These are phyloP conservation scores for Drosophila auraria DNA, from an alignment of 1,140 invertebrate genomes.

Conservation along the genomic window DNA sequence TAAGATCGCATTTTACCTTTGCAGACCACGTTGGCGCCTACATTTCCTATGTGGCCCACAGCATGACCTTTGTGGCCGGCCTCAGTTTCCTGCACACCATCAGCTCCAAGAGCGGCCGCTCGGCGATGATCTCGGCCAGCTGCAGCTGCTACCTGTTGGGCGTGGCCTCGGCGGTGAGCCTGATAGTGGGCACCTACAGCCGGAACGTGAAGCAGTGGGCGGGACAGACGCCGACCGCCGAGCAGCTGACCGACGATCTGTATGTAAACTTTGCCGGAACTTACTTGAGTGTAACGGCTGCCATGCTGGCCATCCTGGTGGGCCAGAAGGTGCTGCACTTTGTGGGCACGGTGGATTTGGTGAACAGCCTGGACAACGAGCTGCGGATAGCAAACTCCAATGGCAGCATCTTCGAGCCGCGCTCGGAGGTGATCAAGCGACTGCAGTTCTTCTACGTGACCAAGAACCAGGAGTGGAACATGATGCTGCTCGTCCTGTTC, in stretches of 20 bases:
- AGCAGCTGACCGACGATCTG: conserved; percentile 68
- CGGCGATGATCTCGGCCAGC: conserved; percentile 65
- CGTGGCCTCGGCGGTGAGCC: conserved; percentile 68
- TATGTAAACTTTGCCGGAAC: conserved; percentile 77
- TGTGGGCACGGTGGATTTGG: conserved; percentile 68
- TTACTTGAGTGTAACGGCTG: conserved; percentile 65
- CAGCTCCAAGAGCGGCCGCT: conserved; percentile 58
- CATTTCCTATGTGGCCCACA: conserved; percentile 77
- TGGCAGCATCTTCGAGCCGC: conserved; percentile 72
- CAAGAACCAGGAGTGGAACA: conserved; percentile 78
- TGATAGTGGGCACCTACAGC: conserved; percentile 67
- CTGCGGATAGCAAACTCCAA: conserved; percentile 77
- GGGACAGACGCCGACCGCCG: conserved; percentile 41
- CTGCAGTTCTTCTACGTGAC: conserved; percentile 82
- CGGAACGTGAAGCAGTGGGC: conserved; percentile 51
- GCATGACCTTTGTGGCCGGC: conserved; percentile 77
- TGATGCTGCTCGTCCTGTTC: conserved; percentile 71
- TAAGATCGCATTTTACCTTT: neutral
- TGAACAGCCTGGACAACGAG: conserved; percentile 78
- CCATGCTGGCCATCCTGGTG: conserved; percentile 62
- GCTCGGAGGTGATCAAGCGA: conserved; percentile 71
- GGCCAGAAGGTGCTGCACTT: conserved; percentile 74
- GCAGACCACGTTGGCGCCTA: conserved; percentile 78
- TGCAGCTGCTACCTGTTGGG: conserved; percentile 77
- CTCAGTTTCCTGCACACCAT: conserved; percentile 75